Evolutionary conservation across 2,888 invertebrate species (phyloP), one percentile per base, ranked within the genome.

Genomic region (Eurois occulta): DNA sequence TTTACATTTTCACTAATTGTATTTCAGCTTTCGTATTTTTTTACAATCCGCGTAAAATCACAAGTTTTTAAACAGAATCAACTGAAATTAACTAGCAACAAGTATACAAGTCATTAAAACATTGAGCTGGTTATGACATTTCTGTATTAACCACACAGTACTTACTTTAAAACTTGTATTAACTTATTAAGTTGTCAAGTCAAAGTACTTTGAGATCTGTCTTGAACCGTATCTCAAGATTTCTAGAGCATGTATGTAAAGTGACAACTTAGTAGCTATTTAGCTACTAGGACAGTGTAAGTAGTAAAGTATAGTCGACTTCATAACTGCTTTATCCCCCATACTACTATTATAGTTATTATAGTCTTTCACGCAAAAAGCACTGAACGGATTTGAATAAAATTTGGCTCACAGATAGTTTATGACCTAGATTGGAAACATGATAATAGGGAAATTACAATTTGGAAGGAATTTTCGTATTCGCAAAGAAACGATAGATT

Each of bases 151-250:
- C 3, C 0, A 2, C 8, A 1, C n/a, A 52, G 52, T n/a, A 35
- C 78, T 58, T 58, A 48, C 7, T 65, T 78, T 24, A 46, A 72
- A 83, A 78, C 69, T 78, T 84, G 11, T 78, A 68, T 78, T 68
- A 83, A 72, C 28, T 60, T 77, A 68, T 83, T 69, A 83, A 69
- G 35, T 60, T 43, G 65, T 83, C 43, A 41, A 66, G 28, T 69
- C 6, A 35, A 24, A 67, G 7, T 55, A 38, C 43, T 67, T 71
- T 55, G 35, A 52, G 41, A 70, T 66, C 66, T 77, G 77, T 70
- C 43, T 70, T 52, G 13, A 60, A 43, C 7, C 11, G 24, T 66
- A 24, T 24, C 82, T 62, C 18, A 38, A 7, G 52, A 62, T 81
- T 67, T 38, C 16, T 75, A 38, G n/a, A 67, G 21, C 60, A 38